phyloP scores from a whole-genome alignment of 2,797 vertebrate genomes.

The Lerista edwardsae region DNA sequence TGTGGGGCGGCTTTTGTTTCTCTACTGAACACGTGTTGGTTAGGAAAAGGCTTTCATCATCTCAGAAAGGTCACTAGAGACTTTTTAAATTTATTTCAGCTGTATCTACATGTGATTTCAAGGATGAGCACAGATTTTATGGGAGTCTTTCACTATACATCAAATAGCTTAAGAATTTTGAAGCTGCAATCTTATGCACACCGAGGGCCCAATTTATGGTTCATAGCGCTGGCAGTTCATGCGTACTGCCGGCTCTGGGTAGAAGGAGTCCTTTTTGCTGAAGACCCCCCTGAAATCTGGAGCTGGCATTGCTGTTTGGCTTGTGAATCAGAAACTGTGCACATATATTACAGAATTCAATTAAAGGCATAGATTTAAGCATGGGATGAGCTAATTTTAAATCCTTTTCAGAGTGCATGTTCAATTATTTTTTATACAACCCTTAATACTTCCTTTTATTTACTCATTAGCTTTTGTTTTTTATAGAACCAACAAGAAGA shows the following conservation, averaged over 20 bases:
- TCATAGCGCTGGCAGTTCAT: no score
- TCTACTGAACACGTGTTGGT: background rate
- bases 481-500: conserved; percentile 23
- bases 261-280: no score
- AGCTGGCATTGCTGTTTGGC: background rate
- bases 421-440: background rate
- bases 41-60: background rate
- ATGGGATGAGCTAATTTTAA: background rate
- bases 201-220: no score
- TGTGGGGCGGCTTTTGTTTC: background rate
- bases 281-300: background rate
- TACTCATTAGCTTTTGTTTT: background rate
- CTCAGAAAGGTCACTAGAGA: background rate
- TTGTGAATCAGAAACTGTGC: background rate
- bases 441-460: background rate
- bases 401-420: background rate
- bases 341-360: background rate
- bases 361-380: background rate
- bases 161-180: background rate
- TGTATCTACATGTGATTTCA: background rate
- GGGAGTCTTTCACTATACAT: background rate
- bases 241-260: no score
- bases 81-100: conserved; percentile 20
- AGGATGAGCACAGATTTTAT: background rate
- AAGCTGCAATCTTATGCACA: background rate